Percentiles rank a stretch among this genome's conserved stretches.
Conservation (phyloP, 2,113 vertebrate genomes). For the Malurus elegans region DNA sequence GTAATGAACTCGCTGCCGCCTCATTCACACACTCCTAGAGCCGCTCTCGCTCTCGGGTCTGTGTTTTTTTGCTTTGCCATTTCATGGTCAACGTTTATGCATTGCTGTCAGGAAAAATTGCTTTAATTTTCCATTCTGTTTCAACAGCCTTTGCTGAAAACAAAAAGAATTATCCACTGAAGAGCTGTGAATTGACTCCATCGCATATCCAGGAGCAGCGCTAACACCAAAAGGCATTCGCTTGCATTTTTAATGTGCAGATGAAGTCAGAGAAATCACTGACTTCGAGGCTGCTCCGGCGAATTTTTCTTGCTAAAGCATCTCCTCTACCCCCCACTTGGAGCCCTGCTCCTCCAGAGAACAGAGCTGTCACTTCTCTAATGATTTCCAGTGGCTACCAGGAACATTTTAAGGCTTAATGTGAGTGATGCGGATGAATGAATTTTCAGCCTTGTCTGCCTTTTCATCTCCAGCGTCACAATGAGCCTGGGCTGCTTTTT, state of each 20-base stretch:
- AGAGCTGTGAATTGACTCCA: conserved; percentile 61
- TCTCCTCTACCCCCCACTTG: neutral
- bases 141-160: conserved; percentile 43
- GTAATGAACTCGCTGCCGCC: conserved; percentile 49
- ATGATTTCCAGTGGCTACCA: conserved; percentile 29
- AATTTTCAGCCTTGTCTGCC: conserved; percentile 6
- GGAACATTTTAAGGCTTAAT: conserved; percentile 14
- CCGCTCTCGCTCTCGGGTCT: conserved; percentile 1
- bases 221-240: conserved; percentile 59
- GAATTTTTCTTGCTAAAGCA: conserved; percentile 46
- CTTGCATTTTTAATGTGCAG: conserved; percentile 65
- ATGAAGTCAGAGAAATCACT: conserved; percentile 62
- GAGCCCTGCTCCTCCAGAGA: conserved; percentile 18
- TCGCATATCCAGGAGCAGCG: conserved; percentile 54
- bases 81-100: conserved; percentile 42
- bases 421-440: conserved; percentile 42
- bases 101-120: conserved; percentile 56
- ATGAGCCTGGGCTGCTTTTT: neutral
- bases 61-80: neutral
- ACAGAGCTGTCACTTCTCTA: conserved; percentile 16
- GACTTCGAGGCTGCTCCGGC: conserved; percentile 6
- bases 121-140: conserved; percentile 69
- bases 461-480: conserved; percentile 17
- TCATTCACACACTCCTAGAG: conserved; percentile 13
- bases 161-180: conserved; percentile 57